Conservation (phyloP, 2,113 vertebrate species). For the Cyprinus carpio region DNA sequence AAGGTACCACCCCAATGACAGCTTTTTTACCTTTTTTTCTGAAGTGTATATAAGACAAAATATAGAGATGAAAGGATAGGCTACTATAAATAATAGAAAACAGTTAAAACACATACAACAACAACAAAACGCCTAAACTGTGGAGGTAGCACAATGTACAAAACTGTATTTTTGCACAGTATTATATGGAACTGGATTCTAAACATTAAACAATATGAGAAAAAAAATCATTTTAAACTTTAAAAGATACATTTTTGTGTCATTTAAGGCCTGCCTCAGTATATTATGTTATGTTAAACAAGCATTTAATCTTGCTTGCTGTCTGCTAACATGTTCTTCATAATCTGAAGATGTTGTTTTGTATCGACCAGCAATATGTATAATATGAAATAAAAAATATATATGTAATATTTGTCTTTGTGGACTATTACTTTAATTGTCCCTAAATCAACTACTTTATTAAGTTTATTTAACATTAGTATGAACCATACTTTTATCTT, state of each 20-base stretch:
- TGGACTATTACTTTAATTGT: too few relatives aligned
- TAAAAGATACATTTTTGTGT: neutral
- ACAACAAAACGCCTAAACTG: too few relatives aligned
- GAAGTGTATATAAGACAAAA: neutral
- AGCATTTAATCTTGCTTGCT: neutral
- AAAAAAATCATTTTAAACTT: too few relatives aligned
- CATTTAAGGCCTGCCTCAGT: neutral
- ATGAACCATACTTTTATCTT: too few relatives aligned
- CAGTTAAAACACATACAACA: too few relatives aligned
- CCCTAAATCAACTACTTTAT: too few relatives aligned
- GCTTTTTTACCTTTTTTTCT: neutral
- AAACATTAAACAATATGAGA: too few relatives aligned
- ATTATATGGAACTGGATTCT: neutral
- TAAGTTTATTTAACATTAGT: too few relatives aligned
- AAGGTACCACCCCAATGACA: too few relatives aligned
- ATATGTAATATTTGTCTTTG: neutral
- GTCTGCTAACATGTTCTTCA: neutral
- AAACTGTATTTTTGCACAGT: too few relatives aligned
- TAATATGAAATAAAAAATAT: too few relatives aligned
- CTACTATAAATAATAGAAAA: neutral
- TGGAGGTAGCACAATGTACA: neutral
- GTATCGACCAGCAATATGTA: too few relatives aligned
- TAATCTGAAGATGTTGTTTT: neutral
- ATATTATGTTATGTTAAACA: neutral
- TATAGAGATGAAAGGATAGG: neutral